These are phyloP conservation scores for Chunga burmeisteri DNA, from an alignment of 2,113 vertebrate species.

Conservation along the genomic window DNA sequence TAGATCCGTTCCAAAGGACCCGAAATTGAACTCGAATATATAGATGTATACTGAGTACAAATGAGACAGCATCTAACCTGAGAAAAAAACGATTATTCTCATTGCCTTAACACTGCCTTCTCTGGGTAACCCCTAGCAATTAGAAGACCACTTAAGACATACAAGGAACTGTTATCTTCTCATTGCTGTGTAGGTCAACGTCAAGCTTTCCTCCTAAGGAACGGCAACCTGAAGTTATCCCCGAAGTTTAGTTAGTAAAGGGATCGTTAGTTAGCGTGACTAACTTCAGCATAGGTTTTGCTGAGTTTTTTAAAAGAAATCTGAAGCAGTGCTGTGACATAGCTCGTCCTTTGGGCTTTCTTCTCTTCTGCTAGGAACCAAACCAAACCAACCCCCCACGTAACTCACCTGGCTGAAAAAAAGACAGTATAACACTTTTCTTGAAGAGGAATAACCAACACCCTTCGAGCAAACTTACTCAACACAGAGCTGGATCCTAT, in stretches of 20 bases:
- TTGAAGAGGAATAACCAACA: background rate
- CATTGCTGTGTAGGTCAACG: background rate
- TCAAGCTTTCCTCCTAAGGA: background rate
- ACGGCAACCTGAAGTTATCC: background rate
- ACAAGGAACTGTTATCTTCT: background rate
- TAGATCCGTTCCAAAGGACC: background rate
- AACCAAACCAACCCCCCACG: background rate
- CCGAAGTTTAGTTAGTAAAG: background rate
- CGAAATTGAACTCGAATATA: background rate
- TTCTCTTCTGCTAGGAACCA: background rate
- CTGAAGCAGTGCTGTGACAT: background rate
- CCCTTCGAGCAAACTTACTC: background rate
- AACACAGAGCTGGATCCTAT: background rate
- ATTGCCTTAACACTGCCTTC: background rate
- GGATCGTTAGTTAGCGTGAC: background rate
- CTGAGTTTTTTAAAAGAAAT: background rate
- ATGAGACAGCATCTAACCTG: background rate
- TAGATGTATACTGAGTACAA: background rate
- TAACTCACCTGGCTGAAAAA: background rate
- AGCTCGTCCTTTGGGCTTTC: background rate
- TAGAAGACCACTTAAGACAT: background rate
- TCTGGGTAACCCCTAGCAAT: background rate
- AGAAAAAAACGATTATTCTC: background rate
- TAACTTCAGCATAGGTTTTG: background rate
- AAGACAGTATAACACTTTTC: accelerated